Evolutionary conservation across 2,888 invertebrate genomes (phyloP).

Genomic region (Stenolophus ochropezus): DNA sequence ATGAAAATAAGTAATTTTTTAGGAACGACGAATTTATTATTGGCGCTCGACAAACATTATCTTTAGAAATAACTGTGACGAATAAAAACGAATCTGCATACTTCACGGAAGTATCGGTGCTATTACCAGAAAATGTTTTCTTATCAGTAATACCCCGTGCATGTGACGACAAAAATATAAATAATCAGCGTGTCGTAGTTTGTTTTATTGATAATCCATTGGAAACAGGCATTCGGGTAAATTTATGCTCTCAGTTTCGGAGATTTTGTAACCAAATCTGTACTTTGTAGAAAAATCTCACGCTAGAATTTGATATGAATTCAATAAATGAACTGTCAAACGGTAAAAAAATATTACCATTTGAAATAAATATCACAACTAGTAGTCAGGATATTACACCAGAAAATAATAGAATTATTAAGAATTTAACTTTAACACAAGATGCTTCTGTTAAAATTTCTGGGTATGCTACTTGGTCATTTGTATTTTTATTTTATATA

Average conservation of each 20-base stretch:
- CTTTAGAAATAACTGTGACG: conserved; percentile 18
- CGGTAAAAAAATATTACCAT: not conserved
- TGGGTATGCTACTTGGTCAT: conserved; percentile 19
- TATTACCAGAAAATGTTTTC: conserved; percentile 38
- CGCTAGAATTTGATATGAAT: conserved; percentile 41
- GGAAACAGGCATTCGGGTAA: not conserved
- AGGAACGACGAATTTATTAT: conserved; percentile 31
- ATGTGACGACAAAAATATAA: conserved; percentile 28
- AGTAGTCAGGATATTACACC: conserved; percentile 24
- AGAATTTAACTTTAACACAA: conserved; percentile 5
- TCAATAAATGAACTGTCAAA: not conserved
- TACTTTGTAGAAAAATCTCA: conserved; percentile 29
- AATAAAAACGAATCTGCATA: conserved; percentile 35
- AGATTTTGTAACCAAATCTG: not conserved
- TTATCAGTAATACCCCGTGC: not conserved
- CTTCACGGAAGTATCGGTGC: conserved; percentile 14
- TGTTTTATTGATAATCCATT: conserved; percentile 48
- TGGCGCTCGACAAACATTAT: not conserved
- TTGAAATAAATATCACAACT: conserved; percentile 13
- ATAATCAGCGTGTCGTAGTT: conserved; percentile 6
- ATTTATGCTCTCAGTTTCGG: not conserved
- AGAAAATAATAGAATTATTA: conserved; percentile 21
- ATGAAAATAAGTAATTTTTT: not conserved
- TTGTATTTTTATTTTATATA: not conserved
- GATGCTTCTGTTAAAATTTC: conserved; percentile 42